These are phyloP conservation scores for Centroberyx gerrardi DNA, from an alignment of 2,797 vertebrate species.

Conservation along the genomic window DNA sequence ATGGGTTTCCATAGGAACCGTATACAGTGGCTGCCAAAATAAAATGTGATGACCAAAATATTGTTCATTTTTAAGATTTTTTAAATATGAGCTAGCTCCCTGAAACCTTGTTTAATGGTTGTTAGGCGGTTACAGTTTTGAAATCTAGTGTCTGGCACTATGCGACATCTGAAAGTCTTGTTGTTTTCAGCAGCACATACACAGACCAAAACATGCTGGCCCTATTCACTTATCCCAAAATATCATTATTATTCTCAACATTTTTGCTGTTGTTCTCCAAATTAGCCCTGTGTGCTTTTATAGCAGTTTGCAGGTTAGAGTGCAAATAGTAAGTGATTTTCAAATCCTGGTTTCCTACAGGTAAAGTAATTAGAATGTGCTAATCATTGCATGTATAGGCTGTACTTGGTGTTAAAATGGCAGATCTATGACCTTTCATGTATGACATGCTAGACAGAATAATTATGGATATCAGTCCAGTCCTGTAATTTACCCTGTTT, in stretches of 20 bases:
- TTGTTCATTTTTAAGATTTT: slow-evolving; percentile 66
- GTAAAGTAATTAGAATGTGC: slow-evolving; percentile 62
- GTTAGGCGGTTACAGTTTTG: slow-evolving; percentile 57
- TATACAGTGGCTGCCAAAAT: slow-evolving; percentile 70
- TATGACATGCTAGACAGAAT: slow-evolving; percentile 74
- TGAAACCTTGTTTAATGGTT: slow-evolving; percentile 66
- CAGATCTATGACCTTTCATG: slow-evolving; percentile 63
- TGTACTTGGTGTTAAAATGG: slow-evolving; percentile 62
- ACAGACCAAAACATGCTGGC: slow-evolving; percentile 28
- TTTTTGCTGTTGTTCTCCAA: slow-evolving; percentile 25
- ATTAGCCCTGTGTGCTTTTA: slow-evolving; percentile 34
- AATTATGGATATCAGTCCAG: slow-evolving; percentile 76
- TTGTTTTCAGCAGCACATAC: slow-evolving; percentile 31
- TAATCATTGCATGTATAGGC: slow-evolving; percentile 61
- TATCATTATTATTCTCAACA: neutral
- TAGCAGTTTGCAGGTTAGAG: slow-evolving; percentile 12
- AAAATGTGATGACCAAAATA: slow-evolving; percentile 72
- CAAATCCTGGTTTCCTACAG: slow-evolving; percentile 31
- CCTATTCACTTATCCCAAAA: slow-evolving; percentile 39
- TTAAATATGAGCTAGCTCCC: slow-evolving; percentile 59
- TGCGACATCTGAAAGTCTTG: slow-evolving; percentile 44
- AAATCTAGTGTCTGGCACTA: slow-evolving; percentile 47
- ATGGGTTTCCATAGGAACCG: slow-evolving; percentile 71
- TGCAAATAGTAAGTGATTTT: slow-evolving; percentile 54
- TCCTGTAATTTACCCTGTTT: slow-evolving; percentile 77